These are phyloP conservation scores for Polyommatus iphigenia DNA, from an alignment of 2,888 invertebrate species.

Conservation along the genomic window DNA sequence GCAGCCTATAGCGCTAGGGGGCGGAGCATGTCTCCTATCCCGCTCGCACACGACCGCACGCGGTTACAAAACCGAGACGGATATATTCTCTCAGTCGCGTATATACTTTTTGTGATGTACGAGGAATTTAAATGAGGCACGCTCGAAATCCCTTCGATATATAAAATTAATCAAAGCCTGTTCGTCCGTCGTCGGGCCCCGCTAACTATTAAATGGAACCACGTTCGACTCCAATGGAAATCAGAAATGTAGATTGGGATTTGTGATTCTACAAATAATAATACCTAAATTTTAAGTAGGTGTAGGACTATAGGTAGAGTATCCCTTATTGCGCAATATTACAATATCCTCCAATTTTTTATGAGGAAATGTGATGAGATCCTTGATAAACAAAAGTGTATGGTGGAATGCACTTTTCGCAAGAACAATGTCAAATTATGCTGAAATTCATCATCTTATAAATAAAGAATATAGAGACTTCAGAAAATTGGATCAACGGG, in stretches of 20 bases:
- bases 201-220: slow-evolving; percentile 17
- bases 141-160: slow-evolving; percentile 24
- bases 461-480: too few relatives aligned
- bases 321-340: background rate
- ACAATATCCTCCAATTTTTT: background rate
- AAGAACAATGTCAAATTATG: background rate
- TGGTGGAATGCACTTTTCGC: background rate
- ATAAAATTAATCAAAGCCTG: slow-evolving; percentile 28
- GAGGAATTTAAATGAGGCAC: slow-evolving; percentile 24
- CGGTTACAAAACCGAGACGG: background rate
- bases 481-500: too few relatives aligned
- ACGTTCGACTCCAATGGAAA: background rate
- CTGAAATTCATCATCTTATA: background rate
- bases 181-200: slow-evolving; percentile 9
- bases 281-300: background rate
- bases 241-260: slow-evolving; percentile 2
- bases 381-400: too few relatives aligned
- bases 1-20: slow-evolving; percentile 6
- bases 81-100: background rate
- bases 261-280: background rate
- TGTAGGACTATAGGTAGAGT: background rate
- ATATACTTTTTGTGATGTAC: slow-evolving; percentile 27
- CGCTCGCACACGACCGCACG: background rate
- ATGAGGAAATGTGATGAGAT: background rate
- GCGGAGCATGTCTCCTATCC: slow-evolving; percentile 1